phyloP scores from a whole-genome alignment of 2,888 invertebrate genomes.

The Cephus rjabovi region DNA sequence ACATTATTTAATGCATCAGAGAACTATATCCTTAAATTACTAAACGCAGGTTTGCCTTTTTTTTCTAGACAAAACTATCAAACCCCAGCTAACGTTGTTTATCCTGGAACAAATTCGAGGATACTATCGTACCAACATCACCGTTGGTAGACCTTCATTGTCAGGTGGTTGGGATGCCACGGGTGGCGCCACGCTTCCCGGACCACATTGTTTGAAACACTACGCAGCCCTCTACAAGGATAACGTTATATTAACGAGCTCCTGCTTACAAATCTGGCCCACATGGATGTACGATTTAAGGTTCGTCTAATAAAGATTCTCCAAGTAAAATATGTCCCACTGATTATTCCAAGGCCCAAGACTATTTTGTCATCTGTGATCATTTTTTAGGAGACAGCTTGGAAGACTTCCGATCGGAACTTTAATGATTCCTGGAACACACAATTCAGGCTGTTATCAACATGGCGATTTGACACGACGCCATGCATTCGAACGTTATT shows the following conservation, averaged over 20 bases:
- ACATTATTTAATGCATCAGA: neutral
- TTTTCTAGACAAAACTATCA: conserved; percentile 47
- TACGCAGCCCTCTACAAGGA: conserved; percentile 78
- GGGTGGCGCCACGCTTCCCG: conserved; percentile 60
- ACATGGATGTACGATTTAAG: conserved; percentile 84
- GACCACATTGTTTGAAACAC: conserved; percentile 75
- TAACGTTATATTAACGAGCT: conserved; percentile 71
- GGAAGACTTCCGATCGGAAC: conserved; percentile 71
- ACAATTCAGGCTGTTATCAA: conserved; percentile 73
- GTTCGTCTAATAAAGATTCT: conserved; percentile 39
- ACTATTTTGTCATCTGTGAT: conserved; percentile 6
- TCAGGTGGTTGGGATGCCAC: conserved; percentile 68
- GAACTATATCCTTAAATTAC: too few relatives aligned
- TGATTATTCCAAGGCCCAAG: conserved; percentile 6
- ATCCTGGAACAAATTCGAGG: conserved; percentile 55
- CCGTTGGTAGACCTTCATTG: conserved; percentile 56
- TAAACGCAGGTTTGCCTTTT: neutral
- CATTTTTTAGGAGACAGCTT: conserved; percentile 66
- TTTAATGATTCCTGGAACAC: conserved; percentile 70
- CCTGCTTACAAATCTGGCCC: conserved; percentile 84
- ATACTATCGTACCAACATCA: conserved; percentile 62
- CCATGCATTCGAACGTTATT: conserved; percentile 62
- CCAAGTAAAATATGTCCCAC: conserved; percentile 10
- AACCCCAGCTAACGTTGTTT: conserved; percentile 48
- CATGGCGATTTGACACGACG: conserved; percentile 68